Evolutionary conservation across 2,113 vertebrate genomes (phyloP), one percentile per base, ranked within the genome.

Genomic region (Nicator chloris): DNA sequence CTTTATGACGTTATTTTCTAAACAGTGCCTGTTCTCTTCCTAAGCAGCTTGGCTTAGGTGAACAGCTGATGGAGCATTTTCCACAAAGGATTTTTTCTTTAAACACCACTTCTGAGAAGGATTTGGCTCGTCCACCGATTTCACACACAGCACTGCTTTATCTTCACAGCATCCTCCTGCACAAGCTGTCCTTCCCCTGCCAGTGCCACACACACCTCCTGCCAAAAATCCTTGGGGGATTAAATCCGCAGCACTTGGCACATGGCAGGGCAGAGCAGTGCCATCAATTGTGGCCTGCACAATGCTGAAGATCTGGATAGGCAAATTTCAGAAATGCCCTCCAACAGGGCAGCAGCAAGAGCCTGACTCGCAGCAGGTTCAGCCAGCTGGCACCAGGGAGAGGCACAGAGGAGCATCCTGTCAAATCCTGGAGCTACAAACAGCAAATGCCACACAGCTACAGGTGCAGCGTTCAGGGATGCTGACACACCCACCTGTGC

Each of bases 111-210:
- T 90, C 86, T 77, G 89, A 88, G 91, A 72, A 83, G 71, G 86
- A 86, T 93, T 95, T 95, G 96, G 89, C 83, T 65, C 0, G 0
- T 56, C 61, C 12, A 24, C 72, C 1, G 0, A 23, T 57, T 73
- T 83, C 89, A 83, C 83, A 90, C 79, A 86, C 80, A 91, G 92
- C 76, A 9, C 59, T 31, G 82, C 94, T 93, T 92, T 76, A 76
- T 44, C 71, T 65, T 20, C 65, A 22, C 71, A 80, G 82, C 91
- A 90, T 60, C 88, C 79, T 83, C 88, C 79, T 24, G 53, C 1
- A 5, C 1, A 0, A 79, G 49, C 0, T 31, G 53, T 45, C 59
- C 72, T 71, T 45, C 68, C 54, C 63, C 50, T 49, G 91, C 79
- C 86, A 56, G 66, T 2, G 1, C 65, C 75, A 49, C 3, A 12